These are phyloP conservation scores for Lepisosteus oculatus DNA, from an alignment of 2,113 vertebrate species.

Conservation along the genomic window DNA sequence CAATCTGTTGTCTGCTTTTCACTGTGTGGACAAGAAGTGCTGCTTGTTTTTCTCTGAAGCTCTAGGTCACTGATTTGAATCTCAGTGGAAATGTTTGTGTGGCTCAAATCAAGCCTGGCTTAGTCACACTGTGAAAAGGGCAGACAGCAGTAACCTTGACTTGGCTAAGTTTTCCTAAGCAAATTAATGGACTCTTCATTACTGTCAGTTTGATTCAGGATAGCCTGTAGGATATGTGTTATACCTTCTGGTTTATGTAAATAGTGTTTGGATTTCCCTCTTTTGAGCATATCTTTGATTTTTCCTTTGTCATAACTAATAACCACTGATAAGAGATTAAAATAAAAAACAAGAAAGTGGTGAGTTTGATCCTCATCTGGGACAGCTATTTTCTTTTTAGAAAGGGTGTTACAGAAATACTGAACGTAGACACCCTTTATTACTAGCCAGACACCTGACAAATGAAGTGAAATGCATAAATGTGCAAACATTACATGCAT, in stretches of 20 bases:
- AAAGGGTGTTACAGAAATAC: too few relatives aligned
- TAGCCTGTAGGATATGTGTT: constrained; percentile 9
- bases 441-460: too few relatives aligned
- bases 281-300: background rate
- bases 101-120: background rate
- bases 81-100: background rate
- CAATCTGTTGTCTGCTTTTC: too few relatives aligned
- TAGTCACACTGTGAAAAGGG: background rate
- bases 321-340: background rate
- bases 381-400: too few relatives aligned
- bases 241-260: constrained; percentile 21
- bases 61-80: background rate
- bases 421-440: too few relatives aligned
- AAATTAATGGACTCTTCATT: constrained; percentile 19
- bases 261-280: background rate
- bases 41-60: background rate
- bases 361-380: too few relatives aligned
- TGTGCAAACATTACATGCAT: too few relatives aligned
- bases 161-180: constrained; percentile 19
- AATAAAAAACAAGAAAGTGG: too few relatives aligned
- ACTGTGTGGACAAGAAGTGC: too few relatives aligned
- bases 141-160: background rate
- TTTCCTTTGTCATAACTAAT: background rate
- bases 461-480: too few relatives aligned
- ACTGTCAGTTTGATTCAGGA: constrained; percentile 18